Evolutionary conservation across 2,797 vertebrate species (phyloP).

Genomic region (Limosa lapponica): DNA sequence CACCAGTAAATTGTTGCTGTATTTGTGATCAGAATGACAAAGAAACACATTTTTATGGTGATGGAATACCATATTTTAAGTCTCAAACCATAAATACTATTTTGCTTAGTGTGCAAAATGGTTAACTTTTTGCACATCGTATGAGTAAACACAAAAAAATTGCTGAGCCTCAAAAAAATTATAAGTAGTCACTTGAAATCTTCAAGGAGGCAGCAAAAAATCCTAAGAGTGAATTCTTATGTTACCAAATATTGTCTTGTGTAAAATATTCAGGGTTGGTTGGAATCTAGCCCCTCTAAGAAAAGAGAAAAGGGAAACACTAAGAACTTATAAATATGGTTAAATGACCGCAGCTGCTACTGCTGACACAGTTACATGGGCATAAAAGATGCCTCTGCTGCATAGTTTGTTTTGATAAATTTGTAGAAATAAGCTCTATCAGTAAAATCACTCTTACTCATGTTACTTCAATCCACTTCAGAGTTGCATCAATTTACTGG

Average conservation of each 20-base stretch:
- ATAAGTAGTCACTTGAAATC: neutral
- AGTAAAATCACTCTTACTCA: neutral
- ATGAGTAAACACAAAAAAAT: constrained; percentile 23
- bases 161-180: neutral
- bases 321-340: neutral
- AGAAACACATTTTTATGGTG: neutral
- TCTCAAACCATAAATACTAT: neutral
- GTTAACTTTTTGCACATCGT: neutral
- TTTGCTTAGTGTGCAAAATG: neutral
- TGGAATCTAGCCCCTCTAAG: neutral
- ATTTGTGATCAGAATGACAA: neutral
- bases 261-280: neutral
- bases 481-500: constrained; percentile 13
- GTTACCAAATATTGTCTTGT: neutral
- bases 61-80: neutral
- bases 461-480: neutral
- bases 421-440: constrained; percentile 32
- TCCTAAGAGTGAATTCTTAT: neutral
- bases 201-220: constrained; percentile 19
- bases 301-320: constrained; percentile 17
- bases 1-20: neutral
- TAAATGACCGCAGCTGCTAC: constrained; percentile 9
- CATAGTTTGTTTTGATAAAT: constrained; percentile 18
- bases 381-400: constrained; percentile 2
- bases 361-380: neutral